A percentile compares a stretch with the other conserved stretches of the same genome.
Conservation (phyloP, 2,888 invertebrate genomes). For the Heteromurus nitidus region DNA sequence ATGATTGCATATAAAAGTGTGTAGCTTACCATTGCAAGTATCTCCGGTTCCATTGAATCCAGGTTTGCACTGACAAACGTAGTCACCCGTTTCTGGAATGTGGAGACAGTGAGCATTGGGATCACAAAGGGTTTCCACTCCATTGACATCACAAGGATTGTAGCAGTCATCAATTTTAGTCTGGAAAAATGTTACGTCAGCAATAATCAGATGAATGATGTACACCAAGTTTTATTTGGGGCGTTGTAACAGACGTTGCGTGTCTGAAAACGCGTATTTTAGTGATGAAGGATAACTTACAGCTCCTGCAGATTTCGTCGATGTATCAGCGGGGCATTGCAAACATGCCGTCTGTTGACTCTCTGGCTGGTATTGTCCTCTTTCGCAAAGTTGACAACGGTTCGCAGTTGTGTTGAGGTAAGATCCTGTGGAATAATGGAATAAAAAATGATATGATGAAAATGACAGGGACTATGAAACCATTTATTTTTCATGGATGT, state of each 20-base stretch:
- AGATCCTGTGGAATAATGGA: constrained; percentile 79
- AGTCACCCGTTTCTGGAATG: constrained; percentile 93
- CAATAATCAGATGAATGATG: constrained; percentile 14
- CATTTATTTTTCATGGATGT: background rate
- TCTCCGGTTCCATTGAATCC: constrained; percentile 94
- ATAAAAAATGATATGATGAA: constrained; percentile 47
- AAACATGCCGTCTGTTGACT: constrained; percentile 91
- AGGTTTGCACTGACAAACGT: constrained; percentile 92
- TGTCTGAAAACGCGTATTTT: too few relatives aligned
- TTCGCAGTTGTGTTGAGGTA: constrained; percentile 91
- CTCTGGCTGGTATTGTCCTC: constrained; percentile 92
- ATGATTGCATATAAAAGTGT: background rate
- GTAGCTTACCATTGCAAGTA: constrained; percentile 81
- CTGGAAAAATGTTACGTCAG: constrained; percentile 76
- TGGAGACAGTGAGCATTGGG: constrained; percentile 90
- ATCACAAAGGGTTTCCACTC: constrained; percentile 89
- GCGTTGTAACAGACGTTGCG: too few relatives aligned
- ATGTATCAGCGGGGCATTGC: constrained; percentile 92
- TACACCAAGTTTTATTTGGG: background rate
- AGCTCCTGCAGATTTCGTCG: constrained; percentile 88
- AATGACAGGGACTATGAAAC: constrained; percentile 31
- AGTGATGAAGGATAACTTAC: constrained; percentile 81
- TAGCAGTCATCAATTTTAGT: constrained; percentile 88
- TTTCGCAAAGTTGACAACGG: constrained; percentile 89
- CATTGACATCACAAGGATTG: constrained; percentile 91